Conservation (phyloP, 2,888 invertebrate genomes). For the Rhaphigaster nebulosa region DNA sequence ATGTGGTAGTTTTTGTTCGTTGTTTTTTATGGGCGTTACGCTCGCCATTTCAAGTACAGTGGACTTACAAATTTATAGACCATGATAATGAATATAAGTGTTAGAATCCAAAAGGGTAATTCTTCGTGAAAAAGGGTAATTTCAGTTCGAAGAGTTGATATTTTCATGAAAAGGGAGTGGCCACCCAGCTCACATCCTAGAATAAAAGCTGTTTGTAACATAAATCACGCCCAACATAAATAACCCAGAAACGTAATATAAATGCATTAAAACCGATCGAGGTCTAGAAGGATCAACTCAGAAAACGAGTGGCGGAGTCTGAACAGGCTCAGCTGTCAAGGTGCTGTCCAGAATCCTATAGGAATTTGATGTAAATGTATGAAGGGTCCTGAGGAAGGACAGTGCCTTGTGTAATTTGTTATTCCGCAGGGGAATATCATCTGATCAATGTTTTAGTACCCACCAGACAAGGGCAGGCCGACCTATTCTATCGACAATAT, state of each 20-base stretch:
- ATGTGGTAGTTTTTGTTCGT: too few species aligned
- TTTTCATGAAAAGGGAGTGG: too few species aligned
- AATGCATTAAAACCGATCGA: neutral
- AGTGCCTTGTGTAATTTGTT: neutral
- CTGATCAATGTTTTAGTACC: constrained; percentile 16
- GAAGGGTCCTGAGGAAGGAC: neutral
- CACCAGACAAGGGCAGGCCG: neutral
- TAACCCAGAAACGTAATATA: neutral
- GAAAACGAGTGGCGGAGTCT: neutral
- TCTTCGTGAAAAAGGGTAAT: too few species aligned
- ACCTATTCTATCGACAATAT: neutral
- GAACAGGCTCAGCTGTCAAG: neutral
- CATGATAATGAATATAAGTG: too few species aligned
- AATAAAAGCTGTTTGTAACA: neutral
- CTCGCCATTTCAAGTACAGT: too few species aligned
- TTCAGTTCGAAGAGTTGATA: too few species aligned
- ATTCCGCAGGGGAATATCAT: neutral
- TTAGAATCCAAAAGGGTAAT: too few species aligned
- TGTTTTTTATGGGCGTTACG: too few species aligned
- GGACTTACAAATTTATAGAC: too few species aligned
- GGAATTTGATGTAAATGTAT: neutral
- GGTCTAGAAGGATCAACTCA: neutral
- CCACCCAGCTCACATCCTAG: too few species aligned
- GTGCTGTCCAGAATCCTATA: neutral
- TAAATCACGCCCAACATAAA: neutral